Evolutionary conservation across 2,113 vertebrate species (phyloP).

Genomic region (Daboia siamensis): DNA sequence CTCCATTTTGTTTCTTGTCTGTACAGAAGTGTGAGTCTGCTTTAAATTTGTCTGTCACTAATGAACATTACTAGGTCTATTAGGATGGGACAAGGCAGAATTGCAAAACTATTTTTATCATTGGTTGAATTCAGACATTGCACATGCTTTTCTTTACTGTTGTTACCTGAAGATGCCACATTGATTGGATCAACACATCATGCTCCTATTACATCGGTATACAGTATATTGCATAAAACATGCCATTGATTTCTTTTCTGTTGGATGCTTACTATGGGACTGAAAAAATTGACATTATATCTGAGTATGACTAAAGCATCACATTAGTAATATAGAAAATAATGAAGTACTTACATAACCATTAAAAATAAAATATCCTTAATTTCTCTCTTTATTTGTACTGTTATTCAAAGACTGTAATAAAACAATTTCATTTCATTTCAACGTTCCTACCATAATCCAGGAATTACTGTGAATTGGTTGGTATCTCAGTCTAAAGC

Average conservation of each 20-base stretch:
- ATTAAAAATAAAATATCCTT: background rate
- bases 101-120: background rate
- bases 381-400: background rate
- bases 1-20: background rate
- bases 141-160: background rate
- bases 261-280: background rate
- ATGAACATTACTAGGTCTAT: background rate
- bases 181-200: background rate
- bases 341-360: background rate
- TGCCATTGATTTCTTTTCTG: background rate
- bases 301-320: background rate
- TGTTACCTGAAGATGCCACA: background rate
- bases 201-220: background rate
- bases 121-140: background rate
- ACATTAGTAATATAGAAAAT: background rate
- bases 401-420: background rate
- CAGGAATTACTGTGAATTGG: conserved; percentile 33
- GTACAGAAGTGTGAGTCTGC: background rate
- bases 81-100: background rate
- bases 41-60: background rate
- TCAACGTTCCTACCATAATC: conserved; percentile 54
- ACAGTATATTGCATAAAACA: background rate
- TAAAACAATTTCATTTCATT: background rate
- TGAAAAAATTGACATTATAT: background rate
- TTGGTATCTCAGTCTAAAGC: conserved; percentile 61